Conservation (phyloP, 2,888 invertebrate species). For the Catocala fraxini region DNA sequence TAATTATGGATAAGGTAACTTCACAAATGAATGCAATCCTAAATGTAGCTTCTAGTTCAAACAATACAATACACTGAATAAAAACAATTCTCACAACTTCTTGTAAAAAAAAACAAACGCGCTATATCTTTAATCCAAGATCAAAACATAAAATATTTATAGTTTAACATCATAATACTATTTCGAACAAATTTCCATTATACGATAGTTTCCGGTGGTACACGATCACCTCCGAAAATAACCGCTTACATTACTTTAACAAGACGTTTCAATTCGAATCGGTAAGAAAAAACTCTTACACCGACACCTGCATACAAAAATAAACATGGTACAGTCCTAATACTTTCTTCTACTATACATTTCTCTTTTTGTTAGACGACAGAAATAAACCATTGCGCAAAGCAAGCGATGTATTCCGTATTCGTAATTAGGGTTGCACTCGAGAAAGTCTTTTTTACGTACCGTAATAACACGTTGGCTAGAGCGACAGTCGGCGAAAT, state of each 20-base stretch:
- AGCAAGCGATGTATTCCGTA: constrained; percentile 33
- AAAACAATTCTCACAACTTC: constrained; percentile 18
- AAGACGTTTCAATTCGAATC: constrained; percentile 49
- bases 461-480: constrained; percentile 65
- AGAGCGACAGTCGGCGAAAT: constrained; percentile 76
- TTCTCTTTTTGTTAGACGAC: constrained; percentile 1
- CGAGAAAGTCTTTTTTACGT: constrained; percentile 44
- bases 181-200: constrained; percentile 55
- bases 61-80: background rate
- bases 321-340: constrained; percentile 20
- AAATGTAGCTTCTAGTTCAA: background rate
- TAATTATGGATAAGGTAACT: no score
- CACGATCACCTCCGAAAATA: constrained; percentile 60
- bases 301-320: constrained; percentile 44
- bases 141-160: constrained; percentile 50
- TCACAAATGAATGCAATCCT: background rate
- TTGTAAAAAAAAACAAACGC: constrained; percentile 25
- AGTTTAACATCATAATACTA: constrained; percentile 52
- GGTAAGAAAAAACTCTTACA: constrained; percentile 37
- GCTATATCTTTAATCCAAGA: constrained; percentile 39
- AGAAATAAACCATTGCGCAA: background rate
- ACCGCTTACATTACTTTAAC: constrained; percentile 48
- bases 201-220: constrained; percentile 68
- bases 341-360: constrained; percentile 34
- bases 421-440: constrained; percentile 53